Conservation (phyloP, 2,113 vertebrate genomes). For the Petroica traversi region DNA sequence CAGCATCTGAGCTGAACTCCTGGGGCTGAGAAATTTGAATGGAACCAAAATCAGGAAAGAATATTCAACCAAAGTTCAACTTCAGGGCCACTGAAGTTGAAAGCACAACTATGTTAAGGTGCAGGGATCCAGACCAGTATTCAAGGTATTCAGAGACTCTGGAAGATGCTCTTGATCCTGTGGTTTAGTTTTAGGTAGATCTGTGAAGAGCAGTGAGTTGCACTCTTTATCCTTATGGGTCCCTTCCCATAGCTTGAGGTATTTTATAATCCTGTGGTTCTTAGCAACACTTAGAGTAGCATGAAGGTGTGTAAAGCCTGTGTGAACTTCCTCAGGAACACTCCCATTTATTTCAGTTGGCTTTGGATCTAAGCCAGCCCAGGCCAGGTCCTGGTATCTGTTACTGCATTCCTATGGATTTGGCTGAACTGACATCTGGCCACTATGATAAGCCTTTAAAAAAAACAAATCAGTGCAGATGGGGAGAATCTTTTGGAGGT, state of each 20-base stretch:
- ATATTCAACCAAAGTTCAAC: not conserved
- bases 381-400: not conserved
- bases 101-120: not conserved
- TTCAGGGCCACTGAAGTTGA: not conserved
- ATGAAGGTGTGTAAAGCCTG: not conserved
- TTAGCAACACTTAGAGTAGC: not conserved
- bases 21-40: not conserved
- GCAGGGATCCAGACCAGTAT: not conserved
- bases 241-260: not conserved
- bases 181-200: not conserved
- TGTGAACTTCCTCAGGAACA: not conserved
- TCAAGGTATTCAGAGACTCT: not conserved
- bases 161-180: not conserved
- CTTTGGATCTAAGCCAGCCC: not conserved
- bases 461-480: not conserved
- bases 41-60: not conserved
- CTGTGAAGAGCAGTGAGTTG: not conserved
- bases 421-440: slow-evolving; percentile 36
- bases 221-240: not conserved
- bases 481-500: not conserved
- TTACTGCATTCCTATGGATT: slow-evolving; percentile 40
- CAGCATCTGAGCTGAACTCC: not conserved
- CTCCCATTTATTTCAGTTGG: not conserved
- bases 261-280: not conserved
- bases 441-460: not conserved